These are phyloP conservation scores for Chaetodon trifascialis DNA, from an alignment of 2,113 vertebrate species.

Conservation along the genomic window DNA sequence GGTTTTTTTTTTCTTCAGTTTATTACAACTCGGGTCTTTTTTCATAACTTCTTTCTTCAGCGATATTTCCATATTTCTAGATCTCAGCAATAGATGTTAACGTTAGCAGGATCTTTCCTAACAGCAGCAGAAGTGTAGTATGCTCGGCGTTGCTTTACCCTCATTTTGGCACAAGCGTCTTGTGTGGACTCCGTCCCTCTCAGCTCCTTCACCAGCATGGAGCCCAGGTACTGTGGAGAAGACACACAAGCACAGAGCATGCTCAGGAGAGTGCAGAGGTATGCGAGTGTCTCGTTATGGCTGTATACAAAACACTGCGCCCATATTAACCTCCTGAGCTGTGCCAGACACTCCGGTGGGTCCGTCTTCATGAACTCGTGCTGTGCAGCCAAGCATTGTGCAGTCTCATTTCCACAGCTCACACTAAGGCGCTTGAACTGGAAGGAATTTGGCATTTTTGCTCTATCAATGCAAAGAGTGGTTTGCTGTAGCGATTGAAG, in stretches of 20 bases:
- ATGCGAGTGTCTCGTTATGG: background rate
- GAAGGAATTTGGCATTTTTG: background rate
- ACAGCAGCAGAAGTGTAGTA: background rate
- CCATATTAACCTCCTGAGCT: background rate
- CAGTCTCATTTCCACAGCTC: background rate
- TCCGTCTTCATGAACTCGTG: background rate
- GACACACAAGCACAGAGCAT: background rate
- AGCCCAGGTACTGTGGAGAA: slow-evolving; percentile 94
- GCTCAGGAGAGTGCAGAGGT: background rate
- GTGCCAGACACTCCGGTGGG: background rate
- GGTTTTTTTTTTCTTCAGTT: background rate
- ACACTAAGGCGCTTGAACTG: background rate
- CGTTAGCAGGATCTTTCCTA: background rate
- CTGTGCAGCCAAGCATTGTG: background rate
- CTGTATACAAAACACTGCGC: background rate
- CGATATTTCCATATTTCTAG: background rate
- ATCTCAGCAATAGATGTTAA: background rate
- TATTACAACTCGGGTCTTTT: background rate
- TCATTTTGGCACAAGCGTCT: slow-evolving; percentile 99
- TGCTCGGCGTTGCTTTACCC: slow-evolving; percentile 86
- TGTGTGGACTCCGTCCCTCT: slow-evolving; percentile 98
- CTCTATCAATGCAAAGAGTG: background rate
- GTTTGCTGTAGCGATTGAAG: background rate
- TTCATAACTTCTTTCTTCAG: background rate
- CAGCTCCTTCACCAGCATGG: slow-evolving; percentile 99